Evolutionary conservation across 1,140 invertebrate genomes (phyloP), one percentile per base, ranked within the genome.

Genomic region (Pectinophora gossypiella): DNA sequence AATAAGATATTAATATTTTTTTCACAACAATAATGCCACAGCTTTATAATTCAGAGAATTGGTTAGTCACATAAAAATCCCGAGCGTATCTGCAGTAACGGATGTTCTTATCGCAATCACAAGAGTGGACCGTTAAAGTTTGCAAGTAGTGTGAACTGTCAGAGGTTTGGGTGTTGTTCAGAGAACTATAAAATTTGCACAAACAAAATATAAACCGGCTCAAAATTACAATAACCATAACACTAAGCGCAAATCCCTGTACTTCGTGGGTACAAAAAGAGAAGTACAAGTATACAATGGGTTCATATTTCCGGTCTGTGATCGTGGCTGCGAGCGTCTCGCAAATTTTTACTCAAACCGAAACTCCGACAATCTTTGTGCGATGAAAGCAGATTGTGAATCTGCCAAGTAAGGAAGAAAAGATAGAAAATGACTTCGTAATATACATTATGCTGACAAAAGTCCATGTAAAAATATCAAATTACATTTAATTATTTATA

Each of bases 221-320:
- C 27, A n/a, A 32, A 32, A 32, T 9, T 32, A 32, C n/a, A 32
- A 32, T 32, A 32, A 32, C 27, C 9, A 32, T 32, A n/a, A 1
- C 27, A n/a, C 9, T 32, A n/a, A 32, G 6, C 27, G 27, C 9
- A n/a, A 7, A 32, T 32, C 27, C 27, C 27, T 32, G 27, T 7
- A 32, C 2, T 32, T 32, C n/a, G 27, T n/a, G 27, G n/a, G 6
- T 32, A n/a, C 27, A 32, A 32, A 32, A 32, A 32, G 27, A 32
- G 9, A 32, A 1, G 27, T 13, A 19, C 19, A 21, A 44, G 19
- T 19, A 74, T 59, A 84, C 73, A 79, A 79, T 79, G 64, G 60
- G 62, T 70, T 68, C 70, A 72, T 64, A 71, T 74, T 79, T 79
- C 76, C 75, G 72, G 67, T 56, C 61, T 18, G 56, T 62, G 67